Base-by-base conservation (phyloP, 2,888 invertebrate species). In the Belgica antarctica region DNA sequence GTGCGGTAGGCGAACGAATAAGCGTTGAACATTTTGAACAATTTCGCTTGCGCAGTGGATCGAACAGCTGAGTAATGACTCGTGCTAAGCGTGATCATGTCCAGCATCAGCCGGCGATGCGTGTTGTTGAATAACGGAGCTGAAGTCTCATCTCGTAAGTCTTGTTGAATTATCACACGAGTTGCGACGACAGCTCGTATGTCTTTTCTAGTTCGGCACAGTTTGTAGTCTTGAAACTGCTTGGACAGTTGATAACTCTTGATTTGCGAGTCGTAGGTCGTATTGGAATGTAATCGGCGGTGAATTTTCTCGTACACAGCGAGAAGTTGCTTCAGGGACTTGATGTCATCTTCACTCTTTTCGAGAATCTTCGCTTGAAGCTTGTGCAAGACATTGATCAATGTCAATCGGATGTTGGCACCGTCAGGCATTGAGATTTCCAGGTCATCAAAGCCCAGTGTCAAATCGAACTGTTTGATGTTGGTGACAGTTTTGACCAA, bases 331-430 rank as follows among this genome's bases (percentile, higher is more conserved):
- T 84, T 83, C 52, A 92, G 83, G 72, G 89, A 87, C 74, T 89
- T 87, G 0, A 90, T 92, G 75, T 94, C 92, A 75, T 94, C 93
- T 73, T 90, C 89, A 72, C 86, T 84, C 68, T 84, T 82, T 5
- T 80, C 78, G 70, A 91, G 78, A 78, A 94, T 82, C 74, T 85
- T 83, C 65, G 81, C 83, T 78, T 89, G 88, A 8, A 91, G 81
- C 1, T 82, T 80, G 59, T 85, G 81, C 75, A 92, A 80, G 1
- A 86, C 78, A 24, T 83, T 80, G 0, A 85, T 84, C 1, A 92
- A 78, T 1, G 81, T 81, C 72, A 82, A 82, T 57, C 91, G 84
- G 12, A 90, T 83, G 76, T 92, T 92, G 71, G 83, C 80, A 0
- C 90, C 91, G 76, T 88, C 85, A 0, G 85, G 83, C 81, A 89